phyloP scores from a whole-genome alignment of 2,113 vertebrate species.

The Myiagra hebetior region DNA sequence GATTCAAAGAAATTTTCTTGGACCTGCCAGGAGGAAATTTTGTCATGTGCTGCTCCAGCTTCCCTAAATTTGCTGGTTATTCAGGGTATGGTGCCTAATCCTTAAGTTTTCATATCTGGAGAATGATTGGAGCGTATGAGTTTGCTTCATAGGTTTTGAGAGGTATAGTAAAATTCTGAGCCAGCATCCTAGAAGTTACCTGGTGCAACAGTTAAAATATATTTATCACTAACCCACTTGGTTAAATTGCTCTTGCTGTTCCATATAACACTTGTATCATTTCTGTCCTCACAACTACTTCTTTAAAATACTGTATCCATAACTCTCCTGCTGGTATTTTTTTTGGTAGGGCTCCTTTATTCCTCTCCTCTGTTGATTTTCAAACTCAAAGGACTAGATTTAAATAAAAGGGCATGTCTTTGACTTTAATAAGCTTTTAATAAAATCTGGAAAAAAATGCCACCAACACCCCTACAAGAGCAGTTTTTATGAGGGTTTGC shows the following conservation, averaged over 20 bases:
- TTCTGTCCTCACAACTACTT: background rate
- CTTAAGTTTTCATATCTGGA: background rate
- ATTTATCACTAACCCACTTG: background rate
- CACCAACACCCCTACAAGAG: background rate
- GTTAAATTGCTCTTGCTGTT: background rate
- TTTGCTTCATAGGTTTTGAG: background rate
- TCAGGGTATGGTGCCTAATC: background rate
- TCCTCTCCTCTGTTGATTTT: background rate
- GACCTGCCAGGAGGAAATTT: background rate
- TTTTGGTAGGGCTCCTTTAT: conserved; percentile 19
- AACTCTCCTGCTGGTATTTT: background rate
- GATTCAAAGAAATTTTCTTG: background rate
- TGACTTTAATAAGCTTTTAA: conserved; percentile 33
- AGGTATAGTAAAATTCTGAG: background rate
- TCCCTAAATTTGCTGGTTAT: background rate
- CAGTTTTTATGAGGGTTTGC: conserved; percentile 14
- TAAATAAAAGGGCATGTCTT: conserved; percentile 17
- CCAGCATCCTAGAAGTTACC: background rate
- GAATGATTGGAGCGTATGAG: background rate
- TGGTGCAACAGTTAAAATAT: background rate
- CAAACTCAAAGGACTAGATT: background rate
- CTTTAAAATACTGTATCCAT: background rate
- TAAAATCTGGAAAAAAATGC: background rate
- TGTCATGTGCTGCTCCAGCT: background rate
- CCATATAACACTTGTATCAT: background rate